Base-by-base conservation (phyloP, 2,888 invertebrate genomes). In the Odontothrips loti region DNA sequence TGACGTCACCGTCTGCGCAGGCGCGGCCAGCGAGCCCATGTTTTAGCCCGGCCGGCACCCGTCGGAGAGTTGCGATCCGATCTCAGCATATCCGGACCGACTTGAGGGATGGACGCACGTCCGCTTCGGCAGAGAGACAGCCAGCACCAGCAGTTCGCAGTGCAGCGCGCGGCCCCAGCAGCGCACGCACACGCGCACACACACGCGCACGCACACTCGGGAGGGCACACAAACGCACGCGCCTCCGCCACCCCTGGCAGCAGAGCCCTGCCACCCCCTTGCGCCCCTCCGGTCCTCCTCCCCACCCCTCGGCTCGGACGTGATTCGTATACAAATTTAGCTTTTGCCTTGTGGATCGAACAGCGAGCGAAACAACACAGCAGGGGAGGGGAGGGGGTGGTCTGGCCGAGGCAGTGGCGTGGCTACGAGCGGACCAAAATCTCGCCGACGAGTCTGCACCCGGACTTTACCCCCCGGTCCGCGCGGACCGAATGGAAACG, bases 321-420 rank as follows among this genome's bases (percentile, higher is more conserved):
- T 75, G 68, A 75, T 75, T 75, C 68, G 68, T 75, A 75, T 75
- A 75, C 68, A 75, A 75, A 75, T 75, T 75, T 75, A 27, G 68
- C 68, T 75, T 75, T 75, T 75, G 68, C 68, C 68, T 75, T 75
- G 68, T 75, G 68, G 68, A 75, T 75, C 68, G 68, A 75, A 75
- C 68, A 75, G 68, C 68, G 68, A 27, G 68, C 68, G 68, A 75
- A 75, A 75, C 68, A 75, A 75, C 68, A 75, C 68, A 75, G 68
- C 68, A 68, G 68, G 68, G 23, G 68, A 68, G 11, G 68, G 23
- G 68, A 23, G 23, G 23, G 23, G 23, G 68, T 23, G 27, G 68
- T 27, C 58, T 17, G 68, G 68, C 68, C 68, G 17, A 68, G 68
- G 68, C 68, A 68, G 68, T 68, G 68, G 68, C 68, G 68, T 23